Evolutionary conservation across 2,113 vertebrate genomes (phyloP), one percentile per base, ranked within the genome.

Genomic region (Jacana jacana): DNA sequence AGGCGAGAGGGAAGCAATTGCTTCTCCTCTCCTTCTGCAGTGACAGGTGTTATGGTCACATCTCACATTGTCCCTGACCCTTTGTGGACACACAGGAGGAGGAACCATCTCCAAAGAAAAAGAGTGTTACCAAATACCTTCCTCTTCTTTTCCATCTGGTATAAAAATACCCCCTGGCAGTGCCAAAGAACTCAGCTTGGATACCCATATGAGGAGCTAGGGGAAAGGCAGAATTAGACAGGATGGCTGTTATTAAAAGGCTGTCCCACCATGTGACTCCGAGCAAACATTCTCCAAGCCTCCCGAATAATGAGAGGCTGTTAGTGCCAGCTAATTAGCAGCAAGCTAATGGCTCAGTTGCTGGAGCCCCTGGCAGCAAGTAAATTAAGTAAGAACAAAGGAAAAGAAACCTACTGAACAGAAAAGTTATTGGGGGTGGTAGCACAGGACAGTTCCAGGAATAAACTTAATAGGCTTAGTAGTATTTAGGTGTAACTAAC

Each of bases 281-380:
- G 1, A 68, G 76, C 61, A 81, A 91, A 71, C 70, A 81, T 89
- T 91, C 92, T 89, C 82, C 69, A 44, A 89, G 39, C 28, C 64
- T 35, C 49, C 91, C 0, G 7, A 68, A 52, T 92, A 94, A 89
- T 1, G 5, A 91, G 88, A 93, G 80, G 69, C 58, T 72, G 80
- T 83, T 48, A 28, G 88, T 95, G 95, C 95, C 95, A 92, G 95
- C 81, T 97, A 97, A 97, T 97, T 95, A 97, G 44, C 86, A 92
- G 86, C 81, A 49, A 37, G 84, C 94, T 96, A 93, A 91, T 49
- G 88, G 86, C 17, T 10, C 5, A 2, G 39, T 88, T 54, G 92
- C 85, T 35, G 85, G 54, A 92, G 79, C 37, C 72, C 17, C 79
- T 14, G 69, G 85, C 88, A 61, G 83, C 94, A 86, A 94, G 65